Conservation (phyloP, 2,888 invertebrate genomes). For the Pheosia gnoma region DNA sequence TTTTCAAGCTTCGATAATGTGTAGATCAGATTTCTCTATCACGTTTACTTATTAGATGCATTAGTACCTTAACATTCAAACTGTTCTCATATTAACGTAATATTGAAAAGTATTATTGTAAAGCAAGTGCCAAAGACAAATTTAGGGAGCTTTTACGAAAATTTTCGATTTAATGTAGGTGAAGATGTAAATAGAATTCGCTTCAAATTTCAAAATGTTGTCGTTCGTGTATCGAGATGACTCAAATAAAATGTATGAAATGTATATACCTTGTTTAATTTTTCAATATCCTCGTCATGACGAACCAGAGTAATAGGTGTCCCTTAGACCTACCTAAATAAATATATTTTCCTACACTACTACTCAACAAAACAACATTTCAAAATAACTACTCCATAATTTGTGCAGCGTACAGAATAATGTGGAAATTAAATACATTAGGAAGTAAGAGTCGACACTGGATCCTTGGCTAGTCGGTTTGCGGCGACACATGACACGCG, state of each 20-base stretch:
- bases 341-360: too few species aligned
- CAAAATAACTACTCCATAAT: too few species aligned
- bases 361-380: too few species aligned
- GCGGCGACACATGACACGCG: conserved; percentile 43
- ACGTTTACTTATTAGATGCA: neutral
- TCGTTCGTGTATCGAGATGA: conserved; percentile 66
- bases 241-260: conserved; percentile 69
- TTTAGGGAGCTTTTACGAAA: conserved; percentile 76
- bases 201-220: conserved; percentile 69
- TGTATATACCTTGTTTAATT: conserved; percentile 40
- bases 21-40: neutral
- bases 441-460: conserved; percentile 36
- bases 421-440: conserved; percentile 37
- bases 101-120: conserved; percentile 49
- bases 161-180: conserved; percentile 54
- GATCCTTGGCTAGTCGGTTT: conserved; percentile 38
- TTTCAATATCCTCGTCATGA: neutral
- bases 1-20: neutral
- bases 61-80: neutral
- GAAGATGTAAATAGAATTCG: conserved; percentile 62
- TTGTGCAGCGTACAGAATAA: neutral
- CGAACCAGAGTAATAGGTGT: too few species aligned
- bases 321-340: too few species aligned
- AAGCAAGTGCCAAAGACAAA: conserved; percentile 78
- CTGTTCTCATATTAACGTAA: conserved; percentile 15